Evolutionary conservation across 2,888 invertebrate species (phyloP), one percentile per base, ranked within the genome.

Genomic region (Euzophera pinguis): DNA sequence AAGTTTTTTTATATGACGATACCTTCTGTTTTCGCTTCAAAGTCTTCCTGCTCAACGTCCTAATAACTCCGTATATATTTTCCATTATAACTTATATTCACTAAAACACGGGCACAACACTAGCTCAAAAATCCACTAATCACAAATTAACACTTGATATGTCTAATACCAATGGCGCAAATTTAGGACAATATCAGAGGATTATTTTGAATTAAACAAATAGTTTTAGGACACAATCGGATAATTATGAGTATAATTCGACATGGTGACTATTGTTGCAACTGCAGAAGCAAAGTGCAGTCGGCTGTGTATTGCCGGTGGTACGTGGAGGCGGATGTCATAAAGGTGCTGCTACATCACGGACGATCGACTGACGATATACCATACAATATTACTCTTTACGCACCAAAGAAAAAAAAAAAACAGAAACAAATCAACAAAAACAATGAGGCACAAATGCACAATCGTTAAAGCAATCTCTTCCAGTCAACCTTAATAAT

Each of bases 11-110:
- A 22, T 22, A 32, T 13, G 38, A 17, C 34, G 48, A 27, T 78
- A 87, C 87, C 87, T 88, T 84, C 62, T 78, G 76, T 67, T 82
- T 87, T 57, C 82, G 75, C 73, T 84, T 89, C 64, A 87, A 72
- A 22, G 90, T 89, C 63, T 89, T 90, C 58, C 88, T 76, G 66
- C 89, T 83, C 47, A 90, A 69, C 53, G 90, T 90, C 51, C 85
- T 77, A 50, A 90, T 84, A 54, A 84, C 82, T 61, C 83, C 89
- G 64, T 89, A 89, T 61, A 90, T 78, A 58, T 78, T 86, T 60
- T 89, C 89, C 89, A 90, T 90, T 17, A 27, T 55, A 34, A 9
- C 6, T 16, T 5, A 27, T 13, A 8, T 9, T 6, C 14, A 45
- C 32, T 22, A 5, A 22, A 3, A 22, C 22, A 22, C 22, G 22